Conservation (phyloP, 2,888 invertebrate species). For the Clitarchus hookeri region DNA sequence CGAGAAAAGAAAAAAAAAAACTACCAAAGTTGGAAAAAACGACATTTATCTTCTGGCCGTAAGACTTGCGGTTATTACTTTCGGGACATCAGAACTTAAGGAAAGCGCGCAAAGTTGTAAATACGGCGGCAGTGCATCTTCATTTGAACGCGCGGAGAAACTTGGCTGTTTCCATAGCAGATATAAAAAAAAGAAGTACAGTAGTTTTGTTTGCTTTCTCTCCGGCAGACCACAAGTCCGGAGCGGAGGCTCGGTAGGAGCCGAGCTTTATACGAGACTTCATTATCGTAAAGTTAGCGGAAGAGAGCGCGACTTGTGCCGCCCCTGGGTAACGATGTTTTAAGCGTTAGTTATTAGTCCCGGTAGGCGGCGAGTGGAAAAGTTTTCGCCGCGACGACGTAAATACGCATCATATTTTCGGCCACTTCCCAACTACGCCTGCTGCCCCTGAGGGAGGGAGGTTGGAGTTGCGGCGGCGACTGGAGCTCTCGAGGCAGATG, state of each 20-base stretch:
- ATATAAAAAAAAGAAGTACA: not conserved
- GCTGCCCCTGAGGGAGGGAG: not conserved
- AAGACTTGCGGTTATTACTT: not conserved
- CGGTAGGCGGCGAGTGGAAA: not conserved
- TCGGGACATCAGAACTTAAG: not conserved
- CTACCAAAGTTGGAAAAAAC: not conserved
- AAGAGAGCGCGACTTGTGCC: not conserved
- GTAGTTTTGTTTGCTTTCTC: not conserved
- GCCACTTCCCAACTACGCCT: not conserved
- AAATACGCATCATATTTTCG: not conserved
- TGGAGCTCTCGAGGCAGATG: too few species aligned
- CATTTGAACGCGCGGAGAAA: not conserved
- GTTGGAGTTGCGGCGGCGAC: not conserved
- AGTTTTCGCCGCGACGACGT: not conserved
- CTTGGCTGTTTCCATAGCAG: not conserved
- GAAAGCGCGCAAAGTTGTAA: not conserved
- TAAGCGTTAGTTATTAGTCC: conserved; percentile 14
- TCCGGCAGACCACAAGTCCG: not conserved
- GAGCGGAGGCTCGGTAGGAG: not conserved
- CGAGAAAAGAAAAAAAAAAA: not conserved
- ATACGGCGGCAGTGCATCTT: conserved; percentile 4
- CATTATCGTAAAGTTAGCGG: conserved; percentile 1
- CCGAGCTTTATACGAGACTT: not conserved
- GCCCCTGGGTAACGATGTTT: not conserved
- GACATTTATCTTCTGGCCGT: not conserved